Evolutionary conservation across 2,113 vertebrate genomes (phyloP), one percentile per base, ranked within the genome.

Genomic region (Setophaga coronata): DNA sequence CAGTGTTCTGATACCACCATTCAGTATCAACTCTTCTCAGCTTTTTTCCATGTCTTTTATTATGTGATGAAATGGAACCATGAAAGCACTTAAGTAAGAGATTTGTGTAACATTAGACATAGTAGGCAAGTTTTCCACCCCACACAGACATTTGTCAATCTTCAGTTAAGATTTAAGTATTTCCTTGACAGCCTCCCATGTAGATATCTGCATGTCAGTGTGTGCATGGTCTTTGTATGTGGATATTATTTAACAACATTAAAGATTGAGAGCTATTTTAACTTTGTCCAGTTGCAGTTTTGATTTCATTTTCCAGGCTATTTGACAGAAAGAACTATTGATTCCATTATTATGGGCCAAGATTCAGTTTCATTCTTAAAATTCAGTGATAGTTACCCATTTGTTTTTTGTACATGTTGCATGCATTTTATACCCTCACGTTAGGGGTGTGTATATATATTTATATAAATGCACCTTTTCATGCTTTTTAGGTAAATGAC

Each of bases 401-500:
- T 90, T 56, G 64, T 6, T 45, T 69, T 89, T 71, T 43, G 10
- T 80, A 23, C 20, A 5, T 33, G 2, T 56, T 56, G 12, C 9
- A 8, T 61, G 18, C 61, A 25, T 69, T 73, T 79, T 53, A 18
- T 36, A 33, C 10, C 7, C 17, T 64, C 7, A 34, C 10, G 17
- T 29, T 48, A 62, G 14, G 7, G 7, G 2, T 19, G 3, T 29
- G 3, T 29, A 2, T 71, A 6, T 61, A 3, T 84, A 6, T 81
- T 66, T 71, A 16, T 65, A 23, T 70, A 74, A 82, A 54, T 50
- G 42, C 15, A 58, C 9, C 2, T 73, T 93, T 82, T 93, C 73
- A 31, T 92, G 42, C 40, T 86, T 95, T 83, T 80, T 95, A 99
- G 99, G 95, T 98, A 91, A 96, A 98, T 87, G 98, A 99, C 66